These are phyloP conservation scores for Laticauda colubrina DNA, from an alignment of 2,113 vertebrate genomes.

Conservation along the genomic window DNA sequence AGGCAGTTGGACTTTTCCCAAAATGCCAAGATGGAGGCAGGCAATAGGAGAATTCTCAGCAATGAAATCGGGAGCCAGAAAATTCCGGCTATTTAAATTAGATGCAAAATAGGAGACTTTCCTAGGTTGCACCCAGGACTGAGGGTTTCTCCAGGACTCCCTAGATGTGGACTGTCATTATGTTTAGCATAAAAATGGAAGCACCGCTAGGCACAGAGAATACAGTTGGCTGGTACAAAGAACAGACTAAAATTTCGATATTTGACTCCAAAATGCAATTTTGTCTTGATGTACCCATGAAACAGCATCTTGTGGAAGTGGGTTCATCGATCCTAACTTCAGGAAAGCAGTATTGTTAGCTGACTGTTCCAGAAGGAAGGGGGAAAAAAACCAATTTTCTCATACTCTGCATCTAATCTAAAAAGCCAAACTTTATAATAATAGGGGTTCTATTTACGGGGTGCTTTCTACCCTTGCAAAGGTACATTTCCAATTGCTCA, in stretches of 20 bases:
- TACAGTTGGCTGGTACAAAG: background rate
- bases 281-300: background rate
- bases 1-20: background rate
- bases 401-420: background rate
- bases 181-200: background rate
- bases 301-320: conserved; percentile 10
- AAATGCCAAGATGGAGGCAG: background rate
- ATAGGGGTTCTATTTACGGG: fast-evolving
- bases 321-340: conserved; percentile 13
- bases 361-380: conserved; percentile 8
- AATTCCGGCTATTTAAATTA: background rate
- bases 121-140: background rate
- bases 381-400: background rate
- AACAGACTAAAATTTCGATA: background rate
- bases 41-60: background rate
- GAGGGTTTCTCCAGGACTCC: background rate
- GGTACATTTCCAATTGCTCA: background rate
- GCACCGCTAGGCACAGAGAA: background rate
- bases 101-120: background rate
- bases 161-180: background rate
- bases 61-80: background rate
- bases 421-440: background rate
- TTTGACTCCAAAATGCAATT: conserved; percentile 17
- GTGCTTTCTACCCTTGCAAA: fast-evolving
- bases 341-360: background rate